Conservation (phyloP, 2,797 vertebrate species). For the Bradypodion pumilum region DNA sequence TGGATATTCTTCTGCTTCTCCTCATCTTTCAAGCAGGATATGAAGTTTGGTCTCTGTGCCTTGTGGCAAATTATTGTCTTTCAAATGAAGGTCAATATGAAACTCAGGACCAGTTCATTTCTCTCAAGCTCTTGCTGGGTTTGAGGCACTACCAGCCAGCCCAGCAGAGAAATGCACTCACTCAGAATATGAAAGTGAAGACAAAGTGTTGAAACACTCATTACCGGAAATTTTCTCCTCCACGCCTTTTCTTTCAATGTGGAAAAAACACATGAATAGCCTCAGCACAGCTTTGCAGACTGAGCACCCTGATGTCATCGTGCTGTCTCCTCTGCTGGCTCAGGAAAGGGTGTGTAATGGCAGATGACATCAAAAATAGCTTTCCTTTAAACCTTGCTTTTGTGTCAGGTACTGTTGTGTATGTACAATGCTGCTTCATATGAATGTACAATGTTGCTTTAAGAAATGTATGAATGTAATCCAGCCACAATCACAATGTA, state of each 20-base stretch:
- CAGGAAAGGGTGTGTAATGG: slow-evolving; percentile 5
- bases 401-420: too few species aligned
- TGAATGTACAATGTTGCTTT: too few species aligned
- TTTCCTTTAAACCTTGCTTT: slow-evolving; percentile 1
- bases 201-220: neutral
- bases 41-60: too few species aligned
- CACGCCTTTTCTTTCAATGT: neutral
- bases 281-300: neutral
- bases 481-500: too few species aligned
- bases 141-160: neutral
- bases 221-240: neutral
- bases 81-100: neutral
- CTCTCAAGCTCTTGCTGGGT: neutral
- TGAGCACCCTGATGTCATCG: neutral
- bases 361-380: neutral
- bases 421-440: too few species aligned
- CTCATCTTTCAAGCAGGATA: too few species aligned
- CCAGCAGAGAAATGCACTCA: neutral
- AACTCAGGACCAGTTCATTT: neutral
- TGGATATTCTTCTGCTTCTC: too few species aligned
- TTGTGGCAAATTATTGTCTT: neutral
- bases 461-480: too few species aligned
- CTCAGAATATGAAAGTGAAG: neutral
- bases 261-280: slow-evolving; percentile 12
- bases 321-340: neutral